phyloP scores from a whole-genome alignment of 1,140 invertebrate species.

The Piezodorus guildinii region DNA sequence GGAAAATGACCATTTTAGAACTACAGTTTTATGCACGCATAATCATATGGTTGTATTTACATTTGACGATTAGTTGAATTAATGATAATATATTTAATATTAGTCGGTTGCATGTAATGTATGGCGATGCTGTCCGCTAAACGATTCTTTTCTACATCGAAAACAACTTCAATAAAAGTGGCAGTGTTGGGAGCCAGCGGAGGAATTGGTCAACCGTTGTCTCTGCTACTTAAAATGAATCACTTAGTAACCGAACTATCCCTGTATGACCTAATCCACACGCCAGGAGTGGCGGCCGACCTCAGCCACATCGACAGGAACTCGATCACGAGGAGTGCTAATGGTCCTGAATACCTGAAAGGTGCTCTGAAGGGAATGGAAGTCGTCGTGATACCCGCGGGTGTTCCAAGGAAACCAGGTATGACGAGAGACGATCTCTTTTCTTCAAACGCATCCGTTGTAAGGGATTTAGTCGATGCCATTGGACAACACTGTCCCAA shows the following conservation, averaged over 20 bases:
- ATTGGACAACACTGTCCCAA: slow-evolving; percentile 78
- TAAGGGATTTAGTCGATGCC: slow-evolving; percentile 74
- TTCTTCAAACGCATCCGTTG: slow-evolving; percentile 97
- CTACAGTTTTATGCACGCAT: no score
- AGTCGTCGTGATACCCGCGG: slow-evolving; percentile 93
- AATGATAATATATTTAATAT: no score
- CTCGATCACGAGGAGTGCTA: slow-evolving; percentile 70
- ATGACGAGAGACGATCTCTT: slow-evolving; percentile 95
- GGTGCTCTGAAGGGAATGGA: slow-evolving; percentile 55
- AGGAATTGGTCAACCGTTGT: slow-evolving; percentile 96
- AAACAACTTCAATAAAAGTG: not conserved
- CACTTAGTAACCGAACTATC: slow-evolving; percentile 72
- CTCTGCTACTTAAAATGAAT: slow-evolving; percentile 87
- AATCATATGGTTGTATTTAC: no score
- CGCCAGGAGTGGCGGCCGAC: slow-evolving; percentile 96
- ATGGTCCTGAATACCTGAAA: slow-evolving; percentile 55
- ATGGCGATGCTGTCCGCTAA: no score
- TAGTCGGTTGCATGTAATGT: no score
- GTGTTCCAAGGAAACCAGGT: slow-evolving; percentile 93
- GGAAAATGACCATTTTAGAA: no score
- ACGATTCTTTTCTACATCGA: not conserved
- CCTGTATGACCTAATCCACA: slow-evolving; percentile 86
- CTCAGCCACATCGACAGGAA: slow-evolving; percentile 91
- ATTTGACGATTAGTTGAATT: no score
- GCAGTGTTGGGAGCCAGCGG: slow-evolving; percentile 91